These are phyloP conservation scores for Notodonta dromedarius DNA, from an alignment of 2,888 invertebrate genomes.

Conservation along the genomic window DNA sequence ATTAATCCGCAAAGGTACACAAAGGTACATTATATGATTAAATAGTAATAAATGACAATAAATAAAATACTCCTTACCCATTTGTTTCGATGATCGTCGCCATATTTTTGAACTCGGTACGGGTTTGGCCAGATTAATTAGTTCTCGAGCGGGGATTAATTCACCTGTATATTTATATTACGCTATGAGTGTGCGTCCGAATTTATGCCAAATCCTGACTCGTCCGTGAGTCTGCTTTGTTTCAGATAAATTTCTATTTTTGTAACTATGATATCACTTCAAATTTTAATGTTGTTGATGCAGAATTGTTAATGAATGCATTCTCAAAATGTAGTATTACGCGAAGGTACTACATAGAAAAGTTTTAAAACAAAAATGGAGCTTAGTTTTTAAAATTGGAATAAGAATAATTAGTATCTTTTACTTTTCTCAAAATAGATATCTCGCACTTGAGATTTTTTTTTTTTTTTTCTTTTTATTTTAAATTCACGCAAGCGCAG, in stretches of 20 bases:
- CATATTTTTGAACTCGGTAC: slow-evolving; percentile 52
- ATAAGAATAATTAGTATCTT: not conserved
- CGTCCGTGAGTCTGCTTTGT: slow-evolving; percentile 39
- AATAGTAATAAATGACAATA: not conserved
- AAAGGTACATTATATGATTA: too few relatives aligned
- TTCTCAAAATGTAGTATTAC: too few relatives aligned
- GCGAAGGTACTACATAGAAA: too few relatives aligned
- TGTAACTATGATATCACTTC: slow-evolving; percentile 33
- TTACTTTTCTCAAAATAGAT: not conserved
- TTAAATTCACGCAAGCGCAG: slow-evolving; percentile 44
- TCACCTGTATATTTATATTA: slow-evolving; percentile 46
- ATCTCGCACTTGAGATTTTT: not conserved
- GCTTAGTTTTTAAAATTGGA: slow-evolving; percentile 8
- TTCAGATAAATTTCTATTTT: slow-evolving; percentile 35
- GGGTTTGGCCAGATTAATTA: slow-evolving; percentile 41
- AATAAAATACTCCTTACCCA: slow-evolving; percentile 57
- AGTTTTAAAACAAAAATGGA: too few relatives aligned
- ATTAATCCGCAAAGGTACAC: too few relatives aligned
- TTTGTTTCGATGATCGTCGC: slow-evolving; percentile 60
- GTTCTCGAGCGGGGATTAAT: slow-evolving; percentile 33
- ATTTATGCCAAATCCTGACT: slow-evolving; percentile 58
- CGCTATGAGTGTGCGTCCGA: slow-evolving; percentile 46
- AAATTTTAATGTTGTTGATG: slow-evolving; percentile 13
- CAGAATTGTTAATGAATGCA: slow-evolving; percentile 12
- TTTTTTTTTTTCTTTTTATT: not conserved